These are phyloP conservation scores for Mustelus asterias DNA, from an alignment of 2,113 vertebrate species.

Conservation along the genomic window DNA sequence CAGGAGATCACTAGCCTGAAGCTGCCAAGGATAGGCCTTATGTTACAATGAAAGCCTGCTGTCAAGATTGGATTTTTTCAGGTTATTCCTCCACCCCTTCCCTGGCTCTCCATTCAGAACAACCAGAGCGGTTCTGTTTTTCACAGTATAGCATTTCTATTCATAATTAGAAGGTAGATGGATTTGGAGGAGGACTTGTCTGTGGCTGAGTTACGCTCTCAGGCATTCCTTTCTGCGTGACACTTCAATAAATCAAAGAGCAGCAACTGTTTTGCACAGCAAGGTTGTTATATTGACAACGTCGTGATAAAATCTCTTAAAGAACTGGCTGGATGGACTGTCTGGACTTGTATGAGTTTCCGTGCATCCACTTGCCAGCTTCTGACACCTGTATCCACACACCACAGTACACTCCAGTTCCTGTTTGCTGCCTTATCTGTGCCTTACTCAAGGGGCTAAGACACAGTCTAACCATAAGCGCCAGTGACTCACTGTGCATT, in stretches of 20 bases:
- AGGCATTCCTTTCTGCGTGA: background rate
- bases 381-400: background rate
- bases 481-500: constrained; percentile 2
- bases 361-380: background rate
- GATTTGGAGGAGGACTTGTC: background rate
- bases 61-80: background rate
- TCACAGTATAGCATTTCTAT: background rate
- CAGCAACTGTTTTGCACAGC: background rate
- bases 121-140: background rate
- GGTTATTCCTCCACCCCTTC: background rate
- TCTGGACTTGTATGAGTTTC: background rate
- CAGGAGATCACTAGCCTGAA: background rate
- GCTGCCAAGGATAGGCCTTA: background rate
- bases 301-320: background rate
- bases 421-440: background rate
- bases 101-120: background rate
- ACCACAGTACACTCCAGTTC: background rate
- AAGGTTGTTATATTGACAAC: background rate
- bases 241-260: background rate
- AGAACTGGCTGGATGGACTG: background rate
- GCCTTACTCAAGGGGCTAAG: background rate
- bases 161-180: background rate
- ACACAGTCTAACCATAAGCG: background rate
- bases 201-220: background rate
- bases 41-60: background rate